Percentiles rank a stretch among this genome's conserved stretches.
These are phyloP conservation scores for Pogonophryne albipinna DNA, from an alignment of 2,797 vertebrate species.

Conservation along the genomic window DNA sequence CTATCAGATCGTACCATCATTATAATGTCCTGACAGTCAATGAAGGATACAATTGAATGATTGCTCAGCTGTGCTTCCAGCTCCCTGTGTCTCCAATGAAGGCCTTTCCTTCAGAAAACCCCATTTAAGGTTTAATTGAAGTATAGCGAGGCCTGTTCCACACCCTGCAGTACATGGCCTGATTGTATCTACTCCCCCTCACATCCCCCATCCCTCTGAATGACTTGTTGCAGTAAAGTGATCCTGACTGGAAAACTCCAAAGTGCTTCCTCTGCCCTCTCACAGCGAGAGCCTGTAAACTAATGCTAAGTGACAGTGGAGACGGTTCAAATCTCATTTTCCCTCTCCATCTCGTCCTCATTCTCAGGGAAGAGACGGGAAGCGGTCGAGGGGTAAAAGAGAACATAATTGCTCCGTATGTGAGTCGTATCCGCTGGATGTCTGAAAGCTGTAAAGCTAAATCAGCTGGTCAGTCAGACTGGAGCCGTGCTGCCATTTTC, in stretches of 20 bases:
- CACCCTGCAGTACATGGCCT: conserved; percentile 2
- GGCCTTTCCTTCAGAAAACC: conserved; percentile 7
- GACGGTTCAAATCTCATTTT: conserved; percentile 66
- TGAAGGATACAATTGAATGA: not conserved
- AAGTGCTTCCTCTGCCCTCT: conserved; percentile 66
- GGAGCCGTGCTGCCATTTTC: conserved; percentile 29
- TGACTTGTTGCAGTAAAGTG: conserved; percentile 55
- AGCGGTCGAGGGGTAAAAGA: conserved; percentile 45
- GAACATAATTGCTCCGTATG: conserved; percentile 47
- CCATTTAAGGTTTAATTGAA: not conserved
- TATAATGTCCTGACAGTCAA: not conserved
- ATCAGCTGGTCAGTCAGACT: conserved; percentile 33
- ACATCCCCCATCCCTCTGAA: conserved; percentile 16
- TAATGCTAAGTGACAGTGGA: conserved; percentile 69
- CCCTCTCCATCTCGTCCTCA: conserved; percentile 34
- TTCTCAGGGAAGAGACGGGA: conserved; percentile 59
- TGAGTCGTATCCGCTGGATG: conserved; percentile 13
- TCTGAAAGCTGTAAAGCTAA: conserved; percentile 27
- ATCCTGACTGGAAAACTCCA: conserved; percentile 66
- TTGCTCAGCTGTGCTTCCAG: not conserved
- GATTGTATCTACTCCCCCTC: conserved; percentile 12
- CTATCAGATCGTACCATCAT: not conserved
- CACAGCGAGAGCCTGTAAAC: conserved; percentile 45
- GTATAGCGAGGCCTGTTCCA: conserved; percentile 11
- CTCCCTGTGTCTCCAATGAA: not conserved